These are phyloP conservation scores for Eumerus sabulonum DNA, from an alignment of 2,888 invertebrate species.

Conservation along the genomic window DNA sequence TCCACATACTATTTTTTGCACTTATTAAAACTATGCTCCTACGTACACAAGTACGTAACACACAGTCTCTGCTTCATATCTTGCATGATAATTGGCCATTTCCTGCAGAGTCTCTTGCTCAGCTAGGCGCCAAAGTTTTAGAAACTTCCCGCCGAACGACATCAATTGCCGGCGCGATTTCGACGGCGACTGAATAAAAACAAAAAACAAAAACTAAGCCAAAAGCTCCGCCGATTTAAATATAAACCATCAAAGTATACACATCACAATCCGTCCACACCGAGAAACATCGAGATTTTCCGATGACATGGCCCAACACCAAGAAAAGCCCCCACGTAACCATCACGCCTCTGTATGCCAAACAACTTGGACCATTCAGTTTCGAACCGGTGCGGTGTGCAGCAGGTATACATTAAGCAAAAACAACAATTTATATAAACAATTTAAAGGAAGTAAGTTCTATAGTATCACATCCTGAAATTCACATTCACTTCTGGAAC, in stretches of 20 bases:
- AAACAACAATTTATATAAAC: slow-evolving; percentile 7
- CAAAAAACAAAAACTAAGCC: slow-evolving; percentile 74
- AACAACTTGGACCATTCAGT: slow-evolving; percentile 38
- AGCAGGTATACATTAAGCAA: slow-evolving; percentile 12
- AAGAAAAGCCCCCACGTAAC: slow-evolving; percentile 9
- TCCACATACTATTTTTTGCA: no score
- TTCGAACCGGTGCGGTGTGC: slow-evolving; percentile 16
- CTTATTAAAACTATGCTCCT: no score
- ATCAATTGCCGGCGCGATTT: slow-evolving; percentile 64
- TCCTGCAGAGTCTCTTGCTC: no score
- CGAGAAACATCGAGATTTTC: slow-evolving; percentile 12
- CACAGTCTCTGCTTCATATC: no score
- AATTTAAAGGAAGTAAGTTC: slow-evolving; percentile 40
- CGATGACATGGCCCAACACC: slow-evolving; percentile 12
- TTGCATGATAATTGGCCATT: no score
- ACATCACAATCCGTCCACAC: slow-evolving; percentile 9
- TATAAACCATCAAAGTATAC: slow-evolving; percentile 35
- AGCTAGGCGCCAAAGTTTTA: no score
- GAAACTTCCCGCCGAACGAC: background rate
- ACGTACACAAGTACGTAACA: no score
- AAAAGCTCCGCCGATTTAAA: slow-evolving; percentile 60
- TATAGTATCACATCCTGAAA: slow-evolving; percentile 9
- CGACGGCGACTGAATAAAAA: slow-evolving; percentile 63
- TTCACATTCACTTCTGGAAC: no score
- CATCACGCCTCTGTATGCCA: slow-evolving; percentile 4